A percentile compares a stretch with the other conserved stretches of the same genome.
Conservation (phyloP, 2,113 vertebrate genomes). For the Xenopus laevis region DNA sequence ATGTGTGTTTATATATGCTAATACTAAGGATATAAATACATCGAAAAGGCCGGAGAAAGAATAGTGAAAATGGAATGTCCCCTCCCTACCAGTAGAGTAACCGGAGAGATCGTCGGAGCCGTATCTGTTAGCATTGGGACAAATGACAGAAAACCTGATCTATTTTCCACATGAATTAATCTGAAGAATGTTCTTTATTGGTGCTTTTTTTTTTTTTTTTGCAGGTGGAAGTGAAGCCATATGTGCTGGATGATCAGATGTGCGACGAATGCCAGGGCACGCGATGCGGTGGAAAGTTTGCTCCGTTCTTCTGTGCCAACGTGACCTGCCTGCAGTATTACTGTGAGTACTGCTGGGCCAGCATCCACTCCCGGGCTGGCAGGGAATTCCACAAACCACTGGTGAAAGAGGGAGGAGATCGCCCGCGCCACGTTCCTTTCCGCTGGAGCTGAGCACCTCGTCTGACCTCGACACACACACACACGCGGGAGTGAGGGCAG, state of each 20-base stretch:
- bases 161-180: too few species aligned
- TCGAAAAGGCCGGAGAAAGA: too few species aligned
- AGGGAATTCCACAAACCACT: slow-evolving; percentile 99
- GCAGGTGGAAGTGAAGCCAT: slow-evolving; percentile 99
- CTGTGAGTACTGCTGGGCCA: slow-evolving; percentile 99
- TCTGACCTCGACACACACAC: slow-evolving; percentile 53
- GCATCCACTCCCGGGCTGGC: slow-evolving; percentile 96
- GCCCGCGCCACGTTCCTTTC: slow-evolving; percentile 94
- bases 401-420: slow-evolving; percentile 97
- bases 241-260: slow-evolving; percentile 98
- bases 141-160: too few species aligned
- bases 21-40: too few species aligned
- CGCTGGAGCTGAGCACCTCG: slow-evolving; percentile 90
- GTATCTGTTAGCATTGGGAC: too few species aligned
- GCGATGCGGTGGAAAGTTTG: slow-evolving; percentile 95
- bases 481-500: slow-evolving; percentile 67
- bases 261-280: slow-evolving; percentile 98
- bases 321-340: slow-evolving; percentile 99
- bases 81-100: too few species aligned
- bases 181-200: slow-evolving; percentile 19
- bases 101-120: too few species aligned
- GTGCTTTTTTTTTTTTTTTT: too few species aligned
- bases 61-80: too few species aligned
- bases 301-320: slow-evolving; percentile 98
- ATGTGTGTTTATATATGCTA: too few species aligned